These are phyloP conservation scores for Ormia ochracea DNA, from an alignment of 2,888 invertebrate species.

Conservation along the genomic window DNA sequence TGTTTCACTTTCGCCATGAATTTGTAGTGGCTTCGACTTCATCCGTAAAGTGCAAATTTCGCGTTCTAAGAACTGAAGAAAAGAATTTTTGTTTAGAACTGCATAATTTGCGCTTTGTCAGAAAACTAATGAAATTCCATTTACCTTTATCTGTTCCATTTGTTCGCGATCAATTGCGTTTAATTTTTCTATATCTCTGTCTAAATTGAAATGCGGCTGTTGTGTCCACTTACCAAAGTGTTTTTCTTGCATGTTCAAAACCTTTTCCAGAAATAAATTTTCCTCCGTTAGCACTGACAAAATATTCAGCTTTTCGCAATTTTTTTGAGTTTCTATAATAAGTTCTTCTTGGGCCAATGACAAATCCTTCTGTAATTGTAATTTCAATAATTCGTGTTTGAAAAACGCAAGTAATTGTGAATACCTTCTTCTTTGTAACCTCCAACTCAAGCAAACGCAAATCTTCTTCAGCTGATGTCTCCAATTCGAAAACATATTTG, in stretches of 20 bases:
- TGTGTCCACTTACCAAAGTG: constrained; percentile 69
- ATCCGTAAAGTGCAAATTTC: constrained; percentile 73
- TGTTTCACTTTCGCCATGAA: constrained; percentile 64
- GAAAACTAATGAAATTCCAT: neutral
- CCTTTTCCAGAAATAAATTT: constrained; percentile 77
- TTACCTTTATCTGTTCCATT: constrained; percentile 78
- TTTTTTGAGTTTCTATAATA: constrained; percentile 77
- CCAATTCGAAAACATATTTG: constrained; percentile 79
- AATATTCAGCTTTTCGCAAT: constrained; percentile 79
- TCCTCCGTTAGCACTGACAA: constrained; percentile 79
- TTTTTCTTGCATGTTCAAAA: constrained; percentile 75
- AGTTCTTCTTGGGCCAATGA: constrained; percentile 73
- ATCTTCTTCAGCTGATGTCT: constrained; percentile 78
- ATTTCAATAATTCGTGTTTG: no score
- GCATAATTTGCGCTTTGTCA: neutral
- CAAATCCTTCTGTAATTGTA: constrained; percentile 63
- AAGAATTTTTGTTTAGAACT: neutral
- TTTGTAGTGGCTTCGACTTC: constrained; percentile 73
- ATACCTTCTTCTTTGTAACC: constrained; percentile 74
- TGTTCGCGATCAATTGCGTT: constrained; percentile 76
- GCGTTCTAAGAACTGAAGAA: constrained; percentile 71
- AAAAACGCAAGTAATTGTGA: neutral
- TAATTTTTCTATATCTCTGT: constrained; percentile 71
- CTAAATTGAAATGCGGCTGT: constrained; percentile 67
- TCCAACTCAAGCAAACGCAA: constrained; percentile 77